Conservation (phyloP, 2,888 invertebrate genomes). For the Drosophila nr. medialis region DNA sequence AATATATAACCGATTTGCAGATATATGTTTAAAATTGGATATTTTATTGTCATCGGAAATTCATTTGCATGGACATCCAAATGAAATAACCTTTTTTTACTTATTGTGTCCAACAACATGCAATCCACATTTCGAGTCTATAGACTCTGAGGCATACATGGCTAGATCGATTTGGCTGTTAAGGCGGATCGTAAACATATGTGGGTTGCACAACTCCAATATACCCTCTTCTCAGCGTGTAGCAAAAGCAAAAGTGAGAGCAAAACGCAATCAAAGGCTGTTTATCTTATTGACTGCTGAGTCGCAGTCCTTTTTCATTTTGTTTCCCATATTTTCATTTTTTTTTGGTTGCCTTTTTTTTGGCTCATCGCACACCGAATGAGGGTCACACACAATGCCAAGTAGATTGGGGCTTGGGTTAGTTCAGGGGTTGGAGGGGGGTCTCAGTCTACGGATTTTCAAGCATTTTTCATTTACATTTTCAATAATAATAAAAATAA, state of each 20-base stretch:
- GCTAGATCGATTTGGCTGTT: background rate
- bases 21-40: background rate
- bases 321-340: slow-evolving; percentile 9
- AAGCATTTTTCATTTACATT: slow-evolving; percentile 70
- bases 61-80: too few relatives aligned
- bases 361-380: slow-evolving; percentile 48
- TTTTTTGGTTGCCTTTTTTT: slow-evolving; percentile 8
- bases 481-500: slow-evolving; percentile 46
- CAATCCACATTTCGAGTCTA: background rate
- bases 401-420: slow-evolving; percentile 20
- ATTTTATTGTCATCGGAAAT: background rate
- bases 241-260: background rate
- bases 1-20: background rate
- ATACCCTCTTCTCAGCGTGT: background rate
- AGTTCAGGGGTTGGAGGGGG: background rate
- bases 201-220: background rate
- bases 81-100: background rate
- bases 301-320: slow-evolving; percentile 26
- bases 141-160: background rate
- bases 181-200: background rate
- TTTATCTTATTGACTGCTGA: slow-evolving; percentile 69
- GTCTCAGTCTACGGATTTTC: slow-evolving; percentile 22
- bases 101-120: background rate
- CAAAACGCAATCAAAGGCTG: slow-evolving; percentile 70
- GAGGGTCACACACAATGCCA: slow-evolving; percentile 50